Percentiles rank a stretch among this genome's conserved stretches.
These are phyloP conservation scores for Rhineura floridana DNA, from an alignment of 2,113 vertebrate species.

Conservation along the genomic window DNA sequence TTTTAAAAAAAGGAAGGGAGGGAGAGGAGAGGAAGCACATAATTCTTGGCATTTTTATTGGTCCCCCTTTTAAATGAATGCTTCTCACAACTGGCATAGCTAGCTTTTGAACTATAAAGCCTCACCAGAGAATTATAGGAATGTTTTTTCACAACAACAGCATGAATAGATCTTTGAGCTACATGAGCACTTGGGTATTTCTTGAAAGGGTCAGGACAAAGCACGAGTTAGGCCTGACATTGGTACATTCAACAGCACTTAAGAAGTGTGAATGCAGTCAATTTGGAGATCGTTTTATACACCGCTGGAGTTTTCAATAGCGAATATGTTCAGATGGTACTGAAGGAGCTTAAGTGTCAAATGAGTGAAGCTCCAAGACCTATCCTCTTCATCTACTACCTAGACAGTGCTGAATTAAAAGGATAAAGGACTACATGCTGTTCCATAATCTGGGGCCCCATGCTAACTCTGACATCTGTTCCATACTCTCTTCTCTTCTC, in stretches of 20 bases:
- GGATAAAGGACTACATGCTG: not conserved
- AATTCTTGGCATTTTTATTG: not conserved
- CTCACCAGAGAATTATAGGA: not conserved
- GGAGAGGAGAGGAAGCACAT: not conserved
- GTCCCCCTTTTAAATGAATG: not conserved
- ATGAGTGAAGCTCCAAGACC: not conserved
- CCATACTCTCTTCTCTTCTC: not conserved
- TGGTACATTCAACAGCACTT: conserved; percentile 2
- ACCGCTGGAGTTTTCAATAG: not conserved
- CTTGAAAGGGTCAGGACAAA: not conserved
- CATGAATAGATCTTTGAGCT: not conserved
- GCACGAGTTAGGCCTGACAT: not conserved
- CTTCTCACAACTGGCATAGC: not conserved
- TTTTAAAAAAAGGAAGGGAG: too few species aligned
- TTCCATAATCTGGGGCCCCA: not conserved
- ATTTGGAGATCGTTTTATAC: not conserved
- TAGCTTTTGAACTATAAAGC: not conserved
- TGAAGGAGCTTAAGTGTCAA: not conserved
- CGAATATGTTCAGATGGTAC: not conserved
- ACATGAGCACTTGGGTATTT: not conserved
- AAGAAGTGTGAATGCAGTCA: conserved; percentile 13
- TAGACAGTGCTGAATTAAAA: not conserved
- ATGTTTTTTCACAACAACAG: not conserved
- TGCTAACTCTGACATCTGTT: not conserved
- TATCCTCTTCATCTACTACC: not conserved